Base-by-base conservation (phyloP, 2,113 vertebrate species). In the Charina bottae region DNA sequence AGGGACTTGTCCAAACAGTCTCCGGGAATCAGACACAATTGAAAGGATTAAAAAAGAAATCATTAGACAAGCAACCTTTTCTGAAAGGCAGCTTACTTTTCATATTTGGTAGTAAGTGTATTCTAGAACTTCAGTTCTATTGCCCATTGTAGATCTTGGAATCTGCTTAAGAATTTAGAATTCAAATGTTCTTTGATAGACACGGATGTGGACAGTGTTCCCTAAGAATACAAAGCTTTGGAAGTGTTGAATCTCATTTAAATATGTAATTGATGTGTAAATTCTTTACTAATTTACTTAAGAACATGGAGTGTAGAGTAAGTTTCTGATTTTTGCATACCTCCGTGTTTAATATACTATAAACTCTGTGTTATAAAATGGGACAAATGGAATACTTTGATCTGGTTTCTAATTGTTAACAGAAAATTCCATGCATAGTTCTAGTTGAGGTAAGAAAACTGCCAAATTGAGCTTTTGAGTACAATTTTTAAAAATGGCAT, bases 271-370 rank as follows among this genome's bases (percentile, higher is more conserved):
- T 89, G 56, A 87, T 94, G 72, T 93, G 33, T 53, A 24, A 3
- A 89, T 83, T 58, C 54, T 83, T 90, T 26, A 54, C 53, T 83
- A 54, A 83, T 83, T 90, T 58, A 23, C 54, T 83, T 2, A 83
- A 91, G 91, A 83, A 90, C 83, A 68, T 56, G 8, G 87, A 93
- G 88, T 83, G 59, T 95, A 94, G 94, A 93, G 90, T 84, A 94
- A 60, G 90, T 93, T 93, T 64, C 86, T 96, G 95, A 89, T 92
- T 88, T 92, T 93, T 92, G 93, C 92, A 89, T 95, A 89, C 89
- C 91, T 91, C 94, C 95, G 95, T 96, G 94, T 95, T 89, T 95
- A 96, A 94, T 90, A 90, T 95, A 96, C 94, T 90, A 90, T 95
- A 93, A 96, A 88, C 83, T 93, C 96, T 91, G 90, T 93, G 55